Conservation (phyloP, 2,113 vertebrate genomes). For the Poeciliopsis turrubarensis region DNA sequence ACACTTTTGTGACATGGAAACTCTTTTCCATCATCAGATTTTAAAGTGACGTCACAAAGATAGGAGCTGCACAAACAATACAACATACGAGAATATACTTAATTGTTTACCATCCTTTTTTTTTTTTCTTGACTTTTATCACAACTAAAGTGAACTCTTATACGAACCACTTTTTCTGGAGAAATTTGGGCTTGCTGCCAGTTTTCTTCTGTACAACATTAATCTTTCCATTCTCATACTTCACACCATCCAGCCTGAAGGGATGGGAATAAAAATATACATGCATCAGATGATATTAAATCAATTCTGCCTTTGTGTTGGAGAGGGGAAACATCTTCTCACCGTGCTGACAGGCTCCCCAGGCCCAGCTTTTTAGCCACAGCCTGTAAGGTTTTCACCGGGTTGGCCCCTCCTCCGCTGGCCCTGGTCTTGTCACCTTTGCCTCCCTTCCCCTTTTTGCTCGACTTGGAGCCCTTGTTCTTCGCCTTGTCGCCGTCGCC, state of each 20-base stretch:
- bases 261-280: slow-evolving; percentile 1
- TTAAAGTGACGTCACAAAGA: slow-evolving; percentile 92
- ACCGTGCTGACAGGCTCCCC: slow-evolving; percentile 88
- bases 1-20: slow-evolving; percentile 96
- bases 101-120: not conserved
- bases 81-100: not conserved
- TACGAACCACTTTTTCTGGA: slow-evolving; percentile 86
- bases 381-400: slow-evolving; percentile 89
- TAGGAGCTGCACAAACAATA: slow-evolving; percentile 80
- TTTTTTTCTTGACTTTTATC: not conserved
- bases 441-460: slow-evolving; percentile 85
- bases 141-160: not conserved
- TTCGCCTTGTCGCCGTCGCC: slow-evolving; percentile 83
- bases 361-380: slow-evolving; percentile 90
- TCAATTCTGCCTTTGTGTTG: not conserved
- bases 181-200: slow-evolving; percentile 86
- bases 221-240: slow-evolving; percentile 90
- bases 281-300: not conserved
- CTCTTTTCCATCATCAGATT: slow-evolving; percentile 93
- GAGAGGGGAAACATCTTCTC: slow-evolving; percentile 14
- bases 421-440: slow-evolving; percentile 75
- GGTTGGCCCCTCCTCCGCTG: slow-evolving; percentile 79
- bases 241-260: slow-evolving; percentile 90
- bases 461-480: slow-evolving; percentile 81
- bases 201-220: slow-evolving; percentile 85